Evolutionary conservation across 1,140 invertebrate genomes (phyloP), one percentile per base, ranked within the genome.

Genomic region (Tetramorium simillimum): DNA sequence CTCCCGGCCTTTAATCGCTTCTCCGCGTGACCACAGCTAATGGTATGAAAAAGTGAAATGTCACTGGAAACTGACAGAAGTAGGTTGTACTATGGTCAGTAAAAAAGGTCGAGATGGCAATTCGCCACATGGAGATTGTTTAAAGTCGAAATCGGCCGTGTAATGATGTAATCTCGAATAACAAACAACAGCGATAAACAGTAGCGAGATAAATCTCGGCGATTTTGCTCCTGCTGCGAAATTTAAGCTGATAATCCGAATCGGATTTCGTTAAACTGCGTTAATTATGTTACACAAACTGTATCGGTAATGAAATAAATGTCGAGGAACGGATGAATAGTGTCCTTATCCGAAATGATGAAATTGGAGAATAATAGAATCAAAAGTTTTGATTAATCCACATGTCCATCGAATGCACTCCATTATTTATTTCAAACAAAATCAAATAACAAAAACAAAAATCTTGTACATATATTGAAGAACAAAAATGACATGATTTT

Each of bases 41-140:
- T 89, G 46, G 77, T 46, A 21, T 49, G 70, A 77, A 33, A 67
- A 70, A 84, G 40, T n/a, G 40, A 84, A 40, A 43, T 40, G 67
- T 81, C 51, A 65, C 49, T 21, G 24, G 7, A 37, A 16, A 51
- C n/a, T 72, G 70, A 24, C 33, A 60, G 60, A 77, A 88, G 63
- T 80, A 21, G 60, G 28, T 85, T 78, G 51, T 40, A 77, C 67
- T 72, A 40, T 43, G 16, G 24, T n/a, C 4, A 21, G 24, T 40
- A 33, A 65, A 56, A 33, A 63, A 16, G 14, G n/a, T 43, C 56
- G 18, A 37, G 14, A 76, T 37, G 14, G 37, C 37, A 49, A 21
- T 2, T 24, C 18, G 16, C 16, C 5, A 40, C 56, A 7, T 9
- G 16, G 37, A 60, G n/a, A 24, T 24, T 9, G 2, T 63, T 78